Base-by-base conservation (phyloP, 2,113 vertebrate genomes). In the Taxidea taxus region DNA sequence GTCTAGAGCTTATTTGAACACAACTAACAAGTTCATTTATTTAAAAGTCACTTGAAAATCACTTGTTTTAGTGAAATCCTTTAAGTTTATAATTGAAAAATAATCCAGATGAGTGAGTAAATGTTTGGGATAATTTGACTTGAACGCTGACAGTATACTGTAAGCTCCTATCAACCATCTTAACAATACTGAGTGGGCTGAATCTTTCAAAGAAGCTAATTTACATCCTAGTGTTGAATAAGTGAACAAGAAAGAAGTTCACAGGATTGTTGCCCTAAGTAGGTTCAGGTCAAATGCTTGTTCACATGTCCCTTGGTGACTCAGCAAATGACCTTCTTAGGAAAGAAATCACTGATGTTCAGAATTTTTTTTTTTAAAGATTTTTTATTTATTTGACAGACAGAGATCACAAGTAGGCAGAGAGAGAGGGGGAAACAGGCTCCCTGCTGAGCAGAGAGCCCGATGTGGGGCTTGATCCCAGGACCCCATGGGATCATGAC, bases 61-160 rank as follows among this genome's bases (percentile, higher is more conserved):
- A 91, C 20, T 93, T 37, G 10, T 91, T 85, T 95, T 88, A 90
- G 78, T 96, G 86, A 82, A 88, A 64, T 5, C 9, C 21, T 23
- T 66, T 87, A 97, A 80, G 4, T 87, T 94, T 91, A 12, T 82
- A 96, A 93, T 56, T 91, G 42, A 92, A 95, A 96, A 93, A 85
- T 86, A 92, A 96, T 96, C 23, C 66, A 91, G 68, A 81, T 78
- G 72, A 95, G 16, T 80, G 25, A 90, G 1, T 64, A 87, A 75
- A 70, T 54, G 13, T 95, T 96, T 92, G 54, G 34, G 25, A 60
- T 66, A 62, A 77, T 87, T 91, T 77, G 20, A 60, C 2, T 42
- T 47, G 9, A 56, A 85, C 92, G 70, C 49, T 56, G 37, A 70
- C 39, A 66, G 27, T 95, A 80, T 51, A 39, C 34, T 80, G 13